These are phyloP conservation scores for Carcinoscorpius rotundicauda DNA, from an alignment of 1,140 invertebrate species.

Conservation along the genomic window DNA sequence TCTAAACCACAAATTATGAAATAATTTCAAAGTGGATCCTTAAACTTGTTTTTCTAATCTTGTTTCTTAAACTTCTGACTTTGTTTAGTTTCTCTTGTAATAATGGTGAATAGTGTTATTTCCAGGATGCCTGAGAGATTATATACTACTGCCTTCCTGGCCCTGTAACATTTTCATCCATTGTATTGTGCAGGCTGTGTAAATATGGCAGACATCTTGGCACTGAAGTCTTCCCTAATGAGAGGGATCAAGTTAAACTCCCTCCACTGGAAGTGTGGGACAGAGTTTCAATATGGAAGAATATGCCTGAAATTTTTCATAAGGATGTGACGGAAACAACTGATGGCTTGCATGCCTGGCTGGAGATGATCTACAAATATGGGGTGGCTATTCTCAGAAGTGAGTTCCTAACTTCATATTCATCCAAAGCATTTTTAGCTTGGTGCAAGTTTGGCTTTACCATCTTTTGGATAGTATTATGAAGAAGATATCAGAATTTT, in stretches of 20 bases:
- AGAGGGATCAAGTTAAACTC: constrained; percentile 18
- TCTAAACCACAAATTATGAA: too few species aligned
- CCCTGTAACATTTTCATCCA: not conserved
- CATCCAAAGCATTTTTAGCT: too few species aligned
- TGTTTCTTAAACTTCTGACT: too few species aligned
- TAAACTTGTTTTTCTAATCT: too few species aligned
- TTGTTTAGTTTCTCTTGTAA: too few species aligned
- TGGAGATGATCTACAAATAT: constrained; percentile 32
- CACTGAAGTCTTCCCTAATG: constrained; percentile 28
- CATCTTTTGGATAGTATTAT: too few species aligned
- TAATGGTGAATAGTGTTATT: too few species aligned
- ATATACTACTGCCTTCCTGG: not conserved
- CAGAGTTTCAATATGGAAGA: constrained; percentile 27
- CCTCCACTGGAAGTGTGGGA: constrained; percentile 30
- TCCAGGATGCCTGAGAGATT: not conserved
- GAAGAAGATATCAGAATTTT: too few species aligned
- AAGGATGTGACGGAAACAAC: constrained; percentile 31
- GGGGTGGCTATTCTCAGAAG: constrained; percentile 29
- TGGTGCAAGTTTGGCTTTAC: too few species aligned
- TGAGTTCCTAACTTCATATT: not conserved
- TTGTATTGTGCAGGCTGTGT: constrained; percentile 26
- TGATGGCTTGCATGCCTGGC: constrained; percentile 28
- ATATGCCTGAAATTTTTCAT: constrained; percentile 31
- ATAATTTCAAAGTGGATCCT: too few species aligned
- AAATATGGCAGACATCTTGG: constrained; percentile 32